phyloP scores from a whole-genome alignment of 2,888 invertebrate species.

The Mellilla xanthometata region DNA sequence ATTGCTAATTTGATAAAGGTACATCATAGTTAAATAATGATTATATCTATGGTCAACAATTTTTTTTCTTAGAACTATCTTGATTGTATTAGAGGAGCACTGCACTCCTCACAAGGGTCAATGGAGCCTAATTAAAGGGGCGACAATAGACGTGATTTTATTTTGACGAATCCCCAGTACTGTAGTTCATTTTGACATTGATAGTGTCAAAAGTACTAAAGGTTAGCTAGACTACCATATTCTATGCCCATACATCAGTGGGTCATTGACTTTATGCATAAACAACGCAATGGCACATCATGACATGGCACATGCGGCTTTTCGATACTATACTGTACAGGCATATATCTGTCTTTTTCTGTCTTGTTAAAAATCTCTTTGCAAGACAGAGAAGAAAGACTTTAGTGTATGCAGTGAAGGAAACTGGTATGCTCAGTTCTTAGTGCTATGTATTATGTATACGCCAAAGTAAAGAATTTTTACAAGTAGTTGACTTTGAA shows the following conservation, averaged over 20 bases:
- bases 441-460: conserved; percentile 3
- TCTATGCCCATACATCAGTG: not conserved
- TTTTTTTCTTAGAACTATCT: too few species aligned
- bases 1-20: too few species aligned
- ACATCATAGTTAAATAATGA: too few species aligned
- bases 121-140: too few species aligned
- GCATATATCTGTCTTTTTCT: conserved; percentile 8
- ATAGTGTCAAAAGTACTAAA: too few species aligned
- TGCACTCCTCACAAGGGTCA: too few species aligned
- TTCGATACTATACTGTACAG: not conserved
- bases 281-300: conserved; percentile 6
- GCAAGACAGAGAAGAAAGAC: not conserved
- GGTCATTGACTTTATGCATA: conserved; percentile 22
- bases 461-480: not conserved
- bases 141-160: too few species aligned
- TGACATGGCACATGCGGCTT: conserved; percentile 1
- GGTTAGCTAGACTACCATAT: too few species aligned
- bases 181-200: too few species aligned
- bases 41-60: too few species aligned
- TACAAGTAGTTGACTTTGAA: conserved; percentile 11
- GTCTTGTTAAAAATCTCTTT: not conserved
- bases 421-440: not conserved
- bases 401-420: not conserved
- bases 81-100: too few species aligned
- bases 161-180: too few species aligned